Evolutionary conservation across 92 coral and sea anemone genomes (phyloP), one percentile per base, ranked within the genome.

Genomic region (Heliopora coerulea): DNA sequence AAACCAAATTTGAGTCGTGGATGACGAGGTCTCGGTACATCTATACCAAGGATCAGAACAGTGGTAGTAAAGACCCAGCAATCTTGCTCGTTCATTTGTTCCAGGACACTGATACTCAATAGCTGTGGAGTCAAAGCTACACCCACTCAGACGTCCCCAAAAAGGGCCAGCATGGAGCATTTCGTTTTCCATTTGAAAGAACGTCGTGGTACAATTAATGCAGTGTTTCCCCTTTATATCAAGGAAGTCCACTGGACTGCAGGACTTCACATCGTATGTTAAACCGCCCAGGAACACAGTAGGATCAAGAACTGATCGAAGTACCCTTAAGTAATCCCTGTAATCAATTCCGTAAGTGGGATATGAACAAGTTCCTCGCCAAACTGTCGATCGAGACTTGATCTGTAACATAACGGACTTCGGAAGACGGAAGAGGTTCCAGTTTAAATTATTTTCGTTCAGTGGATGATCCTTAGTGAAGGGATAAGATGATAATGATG

Each of bases 361-460:
- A 44, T 39, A 65, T 5, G 72, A 39, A 44, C 72, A 65, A 1
- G 72, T 65, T 21, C 30, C 72, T 28, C 72, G 19, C 72, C 72
- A 65, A 23, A 34, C 34, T 40, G 25, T 63, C 10, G 70, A 63
- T 34, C 70, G 70, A 13, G 70, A 63, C 9, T 8, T 1, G 27
- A 63, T 63, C 1, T 37, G 25, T 17, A 14, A 2, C 61, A 56
- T 56, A 7, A 3, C 17, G 1, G 61, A 3, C 33, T 56, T 56
- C 3, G 61, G 50, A 34, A 63, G 49, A 2, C 70, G 70, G 23
- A 34, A 63, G 17, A 63, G 70, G 19, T 63, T 50, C 70, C 70
- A 63, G 42, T 63, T 63, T 17, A 65, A 20, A 8, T 23, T 11
- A 15, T 1, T 23, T 65, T 65, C 72, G 15, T 41, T 19, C 42